These are phyloP conservation scores for Nemoura dubitans DNA, from an alignment of 2,888 invertebrate species.

Conservation along the genomic window DNA sequence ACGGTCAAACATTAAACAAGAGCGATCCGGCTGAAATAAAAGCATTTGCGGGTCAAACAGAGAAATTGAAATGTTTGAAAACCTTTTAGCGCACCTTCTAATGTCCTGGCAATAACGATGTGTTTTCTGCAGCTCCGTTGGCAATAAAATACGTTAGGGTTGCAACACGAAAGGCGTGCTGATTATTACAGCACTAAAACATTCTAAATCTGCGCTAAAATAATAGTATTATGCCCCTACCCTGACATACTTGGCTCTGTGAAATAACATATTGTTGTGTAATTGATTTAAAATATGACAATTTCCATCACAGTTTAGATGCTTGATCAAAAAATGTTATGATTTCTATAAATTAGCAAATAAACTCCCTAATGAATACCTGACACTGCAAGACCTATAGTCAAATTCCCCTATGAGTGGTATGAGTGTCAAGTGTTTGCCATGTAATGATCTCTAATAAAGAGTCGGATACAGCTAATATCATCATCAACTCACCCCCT, in stretches of 20 bases:
- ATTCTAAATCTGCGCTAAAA: too few species aligned
- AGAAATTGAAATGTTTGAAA: conserved; percentile 25
- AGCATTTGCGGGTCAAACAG: conserved; percentile 19
- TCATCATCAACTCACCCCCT: conserved; percentile 21
- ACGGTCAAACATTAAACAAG: neutral
- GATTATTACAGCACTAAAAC: neutral
- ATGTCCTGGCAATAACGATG: neutral
- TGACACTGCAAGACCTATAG: too few species aligned
- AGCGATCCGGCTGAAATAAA: conserved; percentile 21
- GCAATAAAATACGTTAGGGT: neutral
- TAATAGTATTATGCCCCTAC: too few species aligned
- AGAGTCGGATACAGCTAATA: conserved; percentile 23
- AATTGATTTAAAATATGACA: too few species aligned
- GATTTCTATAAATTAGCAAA: too few species aligned
- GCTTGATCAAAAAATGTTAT: too few species aligned
- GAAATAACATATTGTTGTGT: too few species aligned
- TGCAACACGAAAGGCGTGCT: neutral
- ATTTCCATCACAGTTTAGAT: too few species aligned
- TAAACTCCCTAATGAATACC: too few species aligned
- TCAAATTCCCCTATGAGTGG: too few species aligned
- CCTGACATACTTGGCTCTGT: too few species aligned
- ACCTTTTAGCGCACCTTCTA: conserved; percentile 22
- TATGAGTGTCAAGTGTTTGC: neutral
- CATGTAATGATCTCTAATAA: conserved; percentile 17
- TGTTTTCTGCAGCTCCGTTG: neutral